Conservation (phyloP, 2,797 vertebrate species). For the Chloroceryle amazona region DNA sequence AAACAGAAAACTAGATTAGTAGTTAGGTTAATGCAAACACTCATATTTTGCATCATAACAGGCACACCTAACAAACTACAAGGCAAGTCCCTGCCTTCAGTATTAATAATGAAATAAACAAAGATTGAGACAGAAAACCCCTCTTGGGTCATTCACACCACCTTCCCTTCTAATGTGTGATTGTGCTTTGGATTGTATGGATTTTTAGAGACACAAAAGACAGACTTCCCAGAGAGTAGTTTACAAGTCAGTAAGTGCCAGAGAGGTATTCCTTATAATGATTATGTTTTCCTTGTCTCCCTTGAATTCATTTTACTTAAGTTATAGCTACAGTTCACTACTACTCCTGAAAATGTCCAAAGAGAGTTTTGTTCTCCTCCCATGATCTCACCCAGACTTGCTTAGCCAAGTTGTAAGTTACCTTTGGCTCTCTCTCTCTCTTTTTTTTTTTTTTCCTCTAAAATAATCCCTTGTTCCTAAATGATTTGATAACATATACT, state of each 20-base stretch:
- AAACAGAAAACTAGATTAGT: background rate
- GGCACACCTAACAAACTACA: background rate
- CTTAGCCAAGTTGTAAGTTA: background rate
- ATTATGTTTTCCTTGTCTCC: background rate
- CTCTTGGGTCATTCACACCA: background rate
- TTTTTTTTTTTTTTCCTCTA: background rate
- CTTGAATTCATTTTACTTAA: background rate
- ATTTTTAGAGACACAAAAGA: background rate
- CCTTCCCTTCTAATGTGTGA: background rate
- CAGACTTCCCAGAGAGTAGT: background rate
- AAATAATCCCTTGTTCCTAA: conserved; percentile 6
- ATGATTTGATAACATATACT: background rate
- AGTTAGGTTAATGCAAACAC: background rate
- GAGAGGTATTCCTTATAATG: background rate
- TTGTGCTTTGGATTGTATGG: background rate
- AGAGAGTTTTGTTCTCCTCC: background rate
- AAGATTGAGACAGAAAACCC: background rate
- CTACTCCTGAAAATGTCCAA: background rate
- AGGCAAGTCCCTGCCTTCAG: background rate
- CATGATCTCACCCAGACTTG: background rate
- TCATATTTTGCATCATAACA: background rate
- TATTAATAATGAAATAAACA: background rate
- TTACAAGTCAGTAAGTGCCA: background rate
- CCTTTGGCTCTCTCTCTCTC: background rate
- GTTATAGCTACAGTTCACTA: background rate